These are phyloP conservation scores for Rousettus leschenaultii DNA, from an alignment of 2,113 vertebrate genomes.

Conservation along the genomic window DNA sequence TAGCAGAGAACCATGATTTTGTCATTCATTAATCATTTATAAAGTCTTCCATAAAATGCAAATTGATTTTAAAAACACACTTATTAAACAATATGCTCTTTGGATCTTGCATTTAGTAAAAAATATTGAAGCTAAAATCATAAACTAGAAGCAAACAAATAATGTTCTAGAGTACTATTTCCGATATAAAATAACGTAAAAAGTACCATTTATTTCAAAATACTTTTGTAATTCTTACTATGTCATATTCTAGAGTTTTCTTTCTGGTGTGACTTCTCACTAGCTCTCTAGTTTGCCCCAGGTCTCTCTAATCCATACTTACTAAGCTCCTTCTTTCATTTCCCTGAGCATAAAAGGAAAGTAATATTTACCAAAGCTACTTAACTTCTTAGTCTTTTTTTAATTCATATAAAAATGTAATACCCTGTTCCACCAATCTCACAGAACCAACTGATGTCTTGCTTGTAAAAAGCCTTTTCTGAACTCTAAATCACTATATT, in stretches of 20 bases:
- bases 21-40: constrained; percentile 51
- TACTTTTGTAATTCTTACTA: neutral
- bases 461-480: neutral
- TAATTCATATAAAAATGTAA: neutral
- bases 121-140: neutral
- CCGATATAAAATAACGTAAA: neutral
- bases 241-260: neutral
- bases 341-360: constrained; percentile 1
- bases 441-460: neutral
- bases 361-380: neutral
- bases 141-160: constrained; percentile 19
- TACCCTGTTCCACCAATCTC: rapidly evolving
- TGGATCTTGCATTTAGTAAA: constrained; percentile 24
- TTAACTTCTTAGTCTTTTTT: neutral
- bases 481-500: neutral
- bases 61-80: constrained; percentile 4
- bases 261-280: neutral
- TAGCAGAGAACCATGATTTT: neutral
- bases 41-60: constrained; percentile 55
- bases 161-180: constrained; percentile 23
- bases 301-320: neutral
- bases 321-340: neutral
- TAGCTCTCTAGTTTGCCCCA: neutral
- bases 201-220: neutral
- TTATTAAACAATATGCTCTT: neutral